Percentiles rank a stretch among this genome's conserved stretches.
phyloP scores from a whole-genome alignment of 1,140 invertebrate species.

The Drosophila dunni region DNA sequence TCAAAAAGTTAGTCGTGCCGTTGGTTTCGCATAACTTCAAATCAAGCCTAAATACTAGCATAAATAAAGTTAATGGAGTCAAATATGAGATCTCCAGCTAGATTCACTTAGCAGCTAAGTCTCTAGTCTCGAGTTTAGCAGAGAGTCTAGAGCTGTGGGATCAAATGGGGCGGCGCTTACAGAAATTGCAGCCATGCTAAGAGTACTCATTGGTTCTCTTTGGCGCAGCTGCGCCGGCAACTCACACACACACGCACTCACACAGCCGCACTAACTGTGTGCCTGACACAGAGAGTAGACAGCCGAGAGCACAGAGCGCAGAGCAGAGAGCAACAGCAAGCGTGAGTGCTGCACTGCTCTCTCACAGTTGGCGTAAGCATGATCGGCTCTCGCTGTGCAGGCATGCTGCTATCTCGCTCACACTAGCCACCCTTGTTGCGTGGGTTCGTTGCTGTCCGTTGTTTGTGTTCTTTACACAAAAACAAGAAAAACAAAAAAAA shows the following conservation, averaged over 20 bases:
- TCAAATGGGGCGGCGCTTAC: slow-evolving; percentile 59
- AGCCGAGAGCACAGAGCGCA: slow-evolving; percentile 2
- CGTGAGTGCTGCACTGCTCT: slow-evolving; percentile 18
- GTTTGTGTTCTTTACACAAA: slow-evolving; percentile 39
- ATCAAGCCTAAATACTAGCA: slow-evolving; percentile 55
- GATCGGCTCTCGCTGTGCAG: slow-evolving; percentile 20
- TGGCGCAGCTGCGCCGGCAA: slow-evolving; percentile 36
- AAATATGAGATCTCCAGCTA: slow-evolving; percentile 37
- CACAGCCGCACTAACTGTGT: neutral
- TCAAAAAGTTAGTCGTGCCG: slow-evolving; percentile 18
- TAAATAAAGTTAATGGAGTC: slow-evolving; percentile 44
- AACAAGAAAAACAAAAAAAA: slow-evolving; percentile 26
- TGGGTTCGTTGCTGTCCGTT: slow-evolving; percentile 39
- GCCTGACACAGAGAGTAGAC: slow-evolving; percentile 5
- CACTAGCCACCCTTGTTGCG: slow-evolving; percentile 44
- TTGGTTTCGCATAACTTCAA: slow-evolving; percentile 66
- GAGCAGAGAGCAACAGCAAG: neutral
- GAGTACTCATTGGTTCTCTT: slow-evolving; percentile 55
- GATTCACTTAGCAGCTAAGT: slow-evolving; percentile 30
- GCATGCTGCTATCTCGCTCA: slow-evolving; percentile 44
- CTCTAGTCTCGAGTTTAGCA: neutral
- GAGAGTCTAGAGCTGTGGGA: neutral
- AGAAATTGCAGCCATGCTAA: slow-evolving; percentile 72
- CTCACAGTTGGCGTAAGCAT: neutral
- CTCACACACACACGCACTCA: slow-evolving; percentile 4